Evolutionary conservation across 2,888 invertebrate genomes (phyloP), one percentile per base, ranked within the genome.

Genomic region (Ernsta delagoae): DNA sequence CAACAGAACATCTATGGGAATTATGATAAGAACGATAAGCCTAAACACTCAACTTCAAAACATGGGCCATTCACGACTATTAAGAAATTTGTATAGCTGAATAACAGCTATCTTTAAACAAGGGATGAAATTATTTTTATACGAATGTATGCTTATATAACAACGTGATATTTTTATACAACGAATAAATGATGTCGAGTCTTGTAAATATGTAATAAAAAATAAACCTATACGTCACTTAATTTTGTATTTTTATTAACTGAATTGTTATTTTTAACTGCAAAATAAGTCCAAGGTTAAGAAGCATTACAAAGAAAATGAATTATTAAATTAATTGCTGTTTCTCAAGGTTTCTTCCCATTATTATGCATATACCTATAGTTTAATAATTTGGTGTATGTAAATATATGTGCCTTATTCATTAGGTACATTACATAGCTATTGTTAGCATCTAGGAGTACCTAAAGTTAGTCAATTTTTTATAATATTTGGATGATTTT

Each of bases 181-280:
- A 82, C 79, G 80, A 82, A 78, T 77, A 34, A 31, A 56, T 56
- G 78, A 56, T 75, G 76, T 75, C 74, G 77, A 79, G 73, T 75
- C 77, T 84, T 82, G 53, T 87, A 86, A 86, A 87, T 87, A 86
- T 80, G 73, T 77, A 79, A 81, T 79, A 39, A 41, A 78, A 82
- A 83, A 39, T 8, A 78, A 82, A 83, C 62, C 45, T 68, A 65
- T 66, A 69, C 69, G 70, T 73, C 68, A 70, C 63, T 66, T 61
- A 71, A 53, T 60, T 65, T 65, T 36, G 34, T 48, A 53, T 70
- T 69, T 71, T 8, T 24, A 24, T 24, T 24, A 24, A 24, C 24
- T 24, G 24, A 24, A 24, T 24, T 24, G 24, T 24, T 24, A 24
- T 24, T 24, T 24, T 24, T 24, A 24, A 24, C 24, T 24, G 24